Evolutionary conservation across 2,888 invertebrate genomes (phyloP).

Genomic region (Drosophila engyochracea): DNA sequence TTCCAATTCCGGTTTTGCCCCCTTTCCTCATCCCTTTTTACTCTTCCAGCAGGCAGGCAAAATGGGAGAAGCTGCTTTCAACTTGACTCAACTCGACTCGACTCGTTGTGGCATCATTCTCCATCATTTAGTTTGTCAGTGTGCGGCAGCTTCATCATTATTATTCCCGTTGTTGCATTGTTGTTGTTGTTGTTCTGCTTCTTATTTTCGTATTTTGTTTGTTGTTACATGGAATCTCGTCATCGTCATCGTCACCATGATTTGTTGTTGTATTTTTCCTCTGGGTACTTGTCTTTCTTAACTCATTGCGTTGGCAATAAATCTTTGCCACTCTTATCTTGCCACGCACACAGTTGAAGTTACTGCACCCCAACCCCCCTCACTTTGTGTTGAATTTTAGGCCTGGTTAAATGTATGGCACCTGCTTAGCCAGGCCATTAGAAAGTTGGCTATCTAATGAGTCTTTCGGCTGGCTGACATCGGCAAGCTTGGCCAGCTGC

Average conservation of each 20-base stretch:
- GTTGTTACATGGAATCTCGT: conserved; percentile 66
- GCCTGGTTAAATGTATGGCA: conserved; percentile 63
- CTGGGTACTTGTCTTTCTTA: conserved; percentile 84
- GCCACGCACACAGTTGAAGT: conserved; percentile 45
- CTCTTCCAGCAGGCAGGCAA: conserved; percentile 50
- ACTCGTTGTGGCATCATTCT: conserved; percentile 66
- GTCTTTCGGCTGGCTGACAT: conserved; percentile 4
- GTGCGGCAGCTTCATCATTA: conserved; percentile 81
- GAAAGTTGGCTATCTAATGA: conserved; percentile 58
- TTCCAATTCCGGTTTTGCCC: conserved; percentile 20
- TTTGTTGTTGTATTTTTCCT: conserved; percentile 58
- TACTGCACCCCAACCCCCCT: too few species aligned
- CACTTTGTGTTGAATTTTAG: conserved; percentile 20
- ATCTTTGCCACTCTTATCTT: conserved; percentile 83
- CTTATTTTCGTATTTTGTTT: conserved; percentile 38
- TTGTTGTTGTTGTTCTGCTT: conserved; percentile 15
- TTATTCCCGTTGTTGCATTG: conserved; percentile 62
- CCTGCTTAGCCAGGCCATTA: conserved; percentile 63
- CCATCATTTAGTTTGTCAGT: conserved; percentile 82
- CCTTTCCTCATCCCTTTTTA: conserved; percentile 11
- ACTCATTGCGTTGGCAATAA: conserved; percentile 84
- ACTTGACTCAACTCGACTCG: conserved; percentile 39
- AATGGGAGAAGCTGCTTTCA: conserved; percentile 23
- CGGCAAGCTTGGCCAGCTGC: conserved; percentile 11
- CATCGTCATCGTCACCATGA: conserved; percentile 72